Base-by-base conservation (phyloP, 2,113 vertebrate species). In the Menidia beryllina region DNA sequence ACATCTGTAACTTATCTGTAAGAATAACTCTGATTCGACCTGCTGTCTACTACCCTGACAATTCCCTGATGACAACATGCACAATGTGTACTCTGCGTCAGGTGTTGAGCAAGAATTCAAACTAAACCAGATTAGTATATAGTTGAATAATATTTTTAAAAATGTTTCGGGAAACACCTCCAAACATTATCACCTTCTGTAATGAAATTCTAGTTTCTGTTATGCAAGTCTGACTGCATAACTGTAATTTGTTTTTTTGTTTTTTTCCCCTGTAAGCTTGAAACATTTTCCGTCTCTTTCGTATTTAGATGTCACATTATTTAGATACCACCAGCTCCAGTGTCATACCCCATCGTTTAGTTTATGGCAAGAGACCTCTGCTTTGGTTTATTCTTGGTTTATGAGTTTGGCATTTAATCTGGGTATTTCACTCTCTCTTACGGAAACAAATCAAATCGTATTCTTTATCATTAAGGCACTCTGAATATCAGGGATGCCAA, bases 351-450 rank as follows among this genome's bases (percentile, higher is more conserved):
- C 47, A 43, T 53, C 27, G 60, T 50, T 61, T 66, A 38, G 65
- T 61, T 84, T 70, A 79, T 34, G 71, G 26, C 20, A 52, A 47
- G 41, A 73, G 66, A 61, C 58, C 12, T 57, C 38, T 68, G 51
- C 53, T 74, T 55, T 56, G 74, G 80, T 83, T 86, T 87, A 82
- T 82, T 84, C 69, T 75, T 75, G 57, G 61, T 81, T 81, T 75
- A 85, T 63, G 73, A 72, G 58, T 80, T 77, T 73, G 70, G 30
- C 67, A 72, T 82, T 80, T 54, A 71, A 58, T 60, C 48, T 13
- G 2, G 12, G n/a, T 3, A 55, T 61, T 74, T 34, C 7, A 12
- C 38, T 23, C 24, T 75, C 59, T 58, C 12, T 47, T 61, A 19
- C 34, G 47, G 56, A 69, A 68, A 66, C 55, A 39, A 41, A 17